Base-by-base conservation (phyloP, 2,797 vertebrate species). In the Gallirallus australis region DNA sequence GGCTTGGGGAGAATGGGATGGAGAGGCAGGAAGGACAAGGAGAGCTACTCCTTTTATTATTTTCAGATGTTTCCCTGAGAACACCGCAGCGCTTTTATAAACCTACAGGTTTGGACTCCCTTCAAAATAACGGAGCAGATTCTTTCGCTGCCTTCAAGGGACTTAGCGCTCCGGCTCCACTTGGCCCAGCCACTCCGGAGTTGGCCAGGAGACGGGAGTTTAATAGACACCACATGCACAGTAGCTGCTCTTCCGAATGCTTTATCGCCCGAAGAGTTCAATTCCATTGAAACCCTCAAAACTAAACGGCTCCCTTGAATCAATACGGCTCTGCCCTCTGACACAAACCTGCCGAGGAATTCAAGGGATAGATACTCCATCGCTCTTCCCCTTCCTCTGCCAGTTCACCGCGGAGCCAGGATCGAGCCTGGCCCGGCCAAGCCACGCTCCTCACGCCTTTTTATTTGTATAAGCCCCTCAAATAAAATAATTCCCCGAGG, bases 171-270 rank as follows among this genome's bases (percentile, higher is more conserved):
- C 27, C 10, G 42, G 11, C 94, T 71, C 64, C 30, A 6, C 39
- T 64, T 84, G 94, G 96, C 95, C 93, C 66, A 5, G 86, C 69
- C 69, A 8, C 81, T 33, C 50, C 9, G 21, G 85, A 39, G 61
- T 39, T 94, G 95, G 92, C 94, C 79, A 1, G 70, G 77, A 92
- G 60, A 73, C 7, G 86, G 52, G 73, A 6, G 1, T 91, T 95
- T 97, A 97, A 96, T 86, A 12, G 94, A 19, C 94, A 94, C 85
- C 95, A 96, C 82, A 92, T 95, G 96, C 91, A 96, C 95, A 20
- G 95, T 96, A 97, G 95, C 92, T 54, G 82, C 89, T 95, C 84
- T 60, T 56, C 93, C 78, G 21, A 87, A 1, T 0, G 40, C 64
- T 82, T 84, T 79, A 91, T 90, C 48, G 53, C 86, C 86, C 2